Conservation (phyloP, 2,113 vertebrate genomes). For the Eulacestoma nigropectus region DNA sequence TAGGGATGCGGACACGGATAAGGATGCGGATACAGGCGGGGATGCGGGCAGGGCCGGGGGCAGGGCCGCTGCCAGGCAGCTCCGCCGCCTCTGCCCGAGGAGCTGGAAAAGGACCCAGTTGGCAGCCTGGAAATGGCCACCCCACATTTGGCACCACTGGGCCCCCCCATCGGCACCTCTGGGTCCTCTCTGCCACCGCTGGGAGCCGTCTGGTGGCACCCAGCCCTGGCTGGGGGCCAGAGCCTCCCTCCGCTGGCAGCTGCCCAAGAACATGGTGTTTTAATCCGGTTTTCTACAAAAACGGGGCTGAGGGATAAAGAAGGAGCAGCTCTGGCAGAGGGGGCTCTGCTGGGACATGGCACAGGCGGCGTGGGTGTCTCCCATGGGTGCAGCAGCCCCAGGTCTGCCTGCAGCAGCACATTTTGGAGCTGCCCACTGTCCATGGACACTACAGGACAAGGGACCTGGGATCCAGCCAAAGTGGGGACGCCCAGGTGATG, state of each 20-base stretch:
- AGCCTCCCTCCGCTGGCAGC: neutral
- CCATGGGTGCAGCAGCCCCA: neutral
- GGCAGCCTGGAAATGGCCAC: neutral
- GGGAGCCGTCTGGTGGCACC: neutral
- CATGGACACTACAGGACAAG: neutral
- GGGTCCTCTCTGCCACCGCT: too few relatives aligned
- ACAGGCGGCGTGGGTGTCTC: neutral
- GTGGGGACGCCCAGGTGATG: fast-evolving
- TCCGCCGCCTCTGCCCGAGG: neutral
- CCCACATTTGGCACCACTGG: neutral
- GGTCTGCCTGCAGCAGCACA: fast-evolving
- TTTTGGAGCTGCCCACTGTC: neutral
- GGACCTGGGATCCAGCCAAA: neutral
- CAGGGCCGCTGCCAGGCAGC: neutral
- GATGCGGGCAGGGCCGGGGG: neutral
- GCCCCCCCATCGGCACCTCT: neutral
- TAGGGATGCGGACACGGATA: neutral
- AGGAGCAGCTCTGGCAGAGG: neutral
- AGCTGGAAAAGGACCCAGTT: neutral
- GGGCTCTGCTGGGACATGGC: neutral
- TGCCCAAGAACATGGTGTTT: neutral
- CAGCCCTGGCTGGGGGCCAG: neutral
- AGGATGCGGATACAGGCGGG: neutral
- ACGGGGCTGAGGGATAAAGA: neutral
- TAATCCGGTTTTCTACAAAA: neutral